These are phyloP conservation scores for Octonoba sinensis DNA, from an alignment of 2,888 invertebrate genomes.

Conservation along the genomic window DNA sequence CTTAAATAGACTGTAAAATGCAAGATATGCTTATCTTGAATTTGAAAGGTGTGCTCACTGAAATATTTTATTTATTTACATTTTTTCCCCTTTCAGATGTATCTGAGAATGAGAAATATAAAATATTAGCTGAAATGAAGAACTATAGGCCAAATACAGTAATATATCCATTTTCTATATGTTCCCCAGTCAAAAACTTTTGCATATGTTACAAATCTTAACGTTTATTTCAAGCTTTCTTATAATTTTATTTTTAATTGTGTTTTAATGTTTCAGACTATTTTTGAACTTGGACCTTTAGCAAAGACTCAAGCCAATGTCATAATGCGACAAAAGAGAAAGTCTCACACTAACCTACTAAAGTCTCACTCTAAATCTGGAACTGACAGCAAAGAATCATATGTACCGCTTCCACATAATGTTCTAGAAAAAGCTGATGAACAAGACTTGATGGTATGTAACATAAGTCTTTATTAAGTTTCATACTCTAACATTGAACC, in stretches of 20 bases:
- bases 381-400: constrained; percentile 45
- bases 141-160: constrained; percentile 82
- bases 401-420: constrained; percentile 43
- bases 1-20: too few species aligned
- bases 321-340: constrained; percentile 90
- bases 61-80: not conserved
- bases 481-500: too few species aligned
- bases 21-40: not conserved
- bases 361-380: constrained; percentile 68
- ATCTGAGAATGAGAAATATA: constrained; percentile 72
- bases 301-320: constrained; percentile 81
- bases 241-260: constrained; percentile 6
- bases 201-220: not conserved
- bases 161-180: constrained; percentile 69
- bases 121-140: constrained; percentile 79
- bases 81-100: constrained; percentile 26
- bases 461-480: too few species aligned
- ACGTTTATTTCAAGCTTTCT: not conserved
- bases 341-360: constrained; percentile 76
- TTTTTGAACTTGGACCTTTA: constrained; percentile 90
- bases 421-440: constrained; percentile 30
- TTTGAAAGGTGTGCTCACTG: not conserved
- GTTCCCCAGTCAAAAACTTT: too few species aligned
- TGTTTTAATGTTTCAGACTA: constrained; percentile 79
- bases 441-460: constrained; percentile 32